These are phyloP conservation scores for Cryptops parisi DNA, from an alignment of 2,888 invertebrate genomes.

Conservation along the genomic window DNA sequence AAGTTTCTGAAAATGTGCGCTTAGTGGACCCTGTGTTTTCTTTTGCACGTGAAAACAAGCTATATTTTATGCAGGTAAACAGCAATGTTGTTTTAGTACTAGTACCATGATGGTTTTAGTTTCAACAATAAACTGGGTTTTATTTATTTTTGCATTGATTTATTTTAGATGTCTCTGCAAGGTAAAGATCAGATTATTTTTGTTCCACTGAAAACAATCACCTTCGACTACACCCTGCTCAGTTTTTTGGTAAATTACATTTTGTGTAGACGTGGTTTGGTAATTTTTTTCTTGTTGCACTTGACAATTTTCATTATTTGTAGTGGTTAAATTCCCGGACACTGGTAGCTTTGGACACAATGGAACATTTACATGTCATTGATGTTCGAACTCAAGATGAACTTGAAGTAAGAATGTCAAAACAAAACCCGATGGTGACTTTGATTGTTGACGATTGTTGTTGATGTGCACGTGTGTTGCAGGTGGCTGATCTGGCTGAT, in stretches of 20 bases:
- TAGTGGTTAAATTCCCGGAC: conserved; percentile 71
- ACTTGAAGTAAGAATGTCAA: conserved; percentile 41
- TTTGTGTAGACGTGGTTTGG: too few species aligned
- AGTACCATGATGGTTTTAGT: too few species aligned
- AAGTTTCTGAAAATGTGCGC: conserved; percentile 46
- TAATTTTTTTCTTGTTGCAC: conserved; percentile 6
- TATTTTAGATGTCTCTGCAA: conserved; percentile 38
- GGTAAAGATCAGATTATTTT: conserved; percentile 38
- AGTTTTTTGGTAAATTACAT: conserved; percentile 37
- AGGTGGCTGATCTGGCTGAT: conserved; percentile 55
- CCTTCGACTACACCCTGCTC: conserved; percentile 53
- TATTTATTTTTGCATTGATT: background rate
- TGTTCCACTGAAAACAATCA: conserved; percentile 52
- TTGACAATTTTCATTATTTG: conserved; percentile 26
- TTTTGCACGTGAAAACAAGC: conserved; percentile 64
- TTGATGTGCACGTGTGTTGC: too few species aligned
- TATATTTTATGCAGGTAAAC: conserved; percentile 67
- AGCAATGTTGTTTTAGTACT: too few species aligned
- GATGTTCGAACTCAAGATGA: conserved; percentile 81
- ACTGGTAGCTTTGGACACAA: conserved; percentile 67
- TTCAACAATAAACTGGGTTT: background rate
- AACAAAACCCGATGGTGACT: background rate
- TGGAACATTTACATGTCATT: conserved; percentile 71
- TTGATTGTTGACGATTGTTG: background rate
- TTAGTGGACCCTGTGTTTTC: conserved; percentile 73